A percentile compares a stretch with the other conserved stretches of the same genome.
These are phyloP conservation scores for Lanius ludovicianus DNA, from an alignment of 2,113 vertebrate species.

Conservation along the genomic window DNA sequence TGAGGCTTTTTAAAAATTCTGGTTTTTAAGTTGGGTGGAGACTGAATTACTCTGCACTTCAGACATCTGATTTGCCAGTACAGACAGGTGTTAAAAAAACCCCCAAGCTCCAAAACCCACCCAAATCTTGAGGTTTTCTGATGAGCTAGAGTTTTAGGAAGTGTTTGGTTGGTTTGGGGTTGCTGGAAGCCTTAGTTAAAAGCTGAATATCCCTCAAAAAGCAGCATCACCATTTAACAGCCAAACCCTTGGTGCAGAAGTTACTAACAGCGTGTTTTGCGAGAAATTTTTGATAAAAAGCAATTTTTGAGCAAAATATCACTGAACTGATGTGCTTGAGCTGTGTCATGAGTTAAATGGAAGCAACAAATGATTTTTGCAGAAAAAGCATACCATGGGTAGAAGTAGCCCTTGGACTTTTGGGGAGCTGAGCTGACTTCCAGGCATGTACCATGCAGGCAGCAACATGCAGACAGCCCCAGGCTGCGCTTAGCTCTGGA, in stretches of 20 bases:
- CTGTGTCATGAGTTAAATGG: rapidly evolving
- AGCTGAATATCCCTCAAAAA: not conserved
- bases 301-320: not conserved
- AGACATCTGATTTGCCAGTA: not conserved
- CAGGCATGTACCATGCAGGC: not conserved
- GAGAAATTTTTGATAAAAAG: not conserved
- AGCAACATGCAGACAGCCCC: not conserved
- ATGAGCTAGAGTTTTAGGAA: not conserved
- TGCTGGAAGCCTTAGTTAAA: not conserved
- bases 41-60: not conserved
- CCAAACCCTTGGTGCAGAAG: not conserved
- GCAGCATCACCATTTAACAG: not conserved
- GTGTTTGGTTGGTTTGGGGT: not conserved
- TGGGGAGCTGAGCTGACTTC: not conserved
- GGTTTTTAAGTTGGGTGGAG: not conserved
- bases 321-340: rapidly evolving
- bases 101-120: rapidly evolving
- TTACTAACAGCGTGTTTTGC: not conserved
- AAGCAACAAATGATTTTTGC: not conserved
- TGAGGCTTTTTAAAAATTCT: not conserved
- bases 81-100: not conserved
- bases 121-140: not conserved
- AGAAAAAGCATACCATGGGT: rapidly evolving
- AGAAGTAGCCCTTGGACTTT: rapidly evolving
- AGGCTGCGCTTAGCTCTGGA: not conserved